Base-by-base conservation (phyloP, 2,888 invertebrate species). In the Lycocerus yunnanus region DNA sequence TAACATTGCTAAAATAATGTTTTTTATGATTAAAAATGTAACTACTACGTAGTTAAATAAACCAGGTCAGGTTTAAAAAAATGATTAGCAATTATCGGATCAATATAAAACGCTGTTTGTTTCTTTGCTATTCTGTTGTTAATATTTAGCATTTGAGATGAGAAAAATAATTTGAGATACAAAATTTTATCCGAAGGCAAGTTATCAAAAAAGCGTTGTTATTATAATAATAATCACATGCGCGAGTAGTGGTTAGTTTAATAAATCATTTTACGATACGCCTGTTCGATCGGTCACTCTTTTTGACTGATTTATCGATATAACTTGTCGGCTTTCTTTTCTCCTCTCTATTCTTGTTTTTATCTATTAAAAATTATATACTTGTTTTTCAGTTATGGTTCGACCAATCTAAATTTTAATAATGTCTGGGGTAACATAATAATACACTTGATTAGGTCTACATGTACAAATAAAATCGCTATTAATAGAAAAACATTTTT, bases 221-320 rank as follows among this genome's bases (percentile, higher is more conserved):
- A 84, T 86, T 86, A 86, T 85, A 85, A 86, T 86, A 86, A 85
- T 85, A 86, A 87, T 86, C 85, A 85, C 85, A 86, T 85, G 85
- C 85, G 84, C 85, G 84, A 86, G 84, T 85, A 85, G 84, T 84
- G 83, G 82, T 83, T 79, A 43, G 79, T 82, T 78, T 78, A 77
- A 84, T 87, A 87, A 87, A 87, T 87, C 87, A 86, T 86, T 81
- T 82, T 82, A 82, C 84, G 84, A 84, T 86, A 85, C 86, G 86
- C 86, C 86, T 83, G 84, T 81, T 83, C 81, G 82, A 82, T 82
- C 84, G 86, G 85, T 84, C 86, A 85, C 83, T 85, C 84, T 83
- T 80, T 63, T 82, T 85, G 86, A 85, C 86, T 87, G 86, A 87
- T 87, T 86, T 86, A 87, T 87, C 85, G 86, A 84, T 83, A 80